phyloP scores from a whole-genome alignment of 2,797 vertebrate species.

The Vireo griseus region DNA sequence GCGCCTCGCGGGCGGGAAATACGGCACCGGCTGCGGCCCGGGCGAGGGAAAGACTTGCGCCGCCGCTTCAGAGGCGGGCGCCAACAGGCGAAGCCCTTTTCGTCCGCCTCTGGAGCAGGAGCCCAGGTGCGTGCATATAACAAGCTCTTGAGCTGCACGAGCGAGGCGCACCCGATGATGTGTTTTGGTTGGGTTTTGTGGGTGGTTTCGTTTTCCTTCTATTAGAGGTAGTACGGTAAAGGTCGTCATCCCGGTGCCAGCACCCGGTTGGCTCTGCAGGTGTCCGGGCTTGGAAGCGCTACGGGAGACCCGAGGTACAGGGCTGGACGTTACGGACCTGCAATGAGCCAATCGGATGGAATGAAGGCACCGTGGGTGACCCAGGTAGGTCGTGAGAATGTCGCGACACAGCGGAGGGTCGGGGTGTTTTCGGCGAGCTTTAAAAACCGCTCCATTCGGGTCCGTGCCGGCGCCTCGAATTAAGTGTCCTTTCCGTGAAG shows the following conservation, averaged over 20 bases:
- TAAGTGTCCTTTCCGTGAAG: neutral
- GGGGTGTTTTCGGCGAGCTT: neutral
- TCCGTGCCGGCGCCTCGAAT: neutral
- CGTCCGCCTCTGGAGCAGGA: neutral
- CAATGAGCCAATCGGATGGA: fast-evolving
- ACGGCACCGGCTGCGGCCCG: neutral
- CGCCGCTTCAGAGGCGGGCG: too few relatives aligned
- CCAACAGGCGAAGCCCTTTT: fast-evolving
- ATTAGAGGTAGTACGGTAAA: neutral
- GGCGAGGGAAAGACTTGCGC: too few relatives aligned
- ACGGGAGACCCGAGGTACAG: neutral
- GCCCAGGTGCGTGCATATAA: fast-evolving
- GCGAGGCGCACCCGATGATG: neutral
- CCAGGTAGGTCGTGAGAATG: neutral
- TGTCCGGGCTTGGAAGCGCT: neutral
- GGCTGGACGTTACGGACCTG: neutral
- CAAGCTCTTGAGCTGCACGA: neutral
- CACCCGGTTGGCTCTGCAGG: neutral
- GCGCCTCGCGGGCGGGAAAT: neutral
- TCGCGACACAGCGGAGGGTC: neutral
- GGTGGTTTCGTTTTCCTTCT: neutral
- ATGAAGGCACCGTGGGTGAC: neutral
- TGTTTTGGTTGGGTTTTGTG: neutral
- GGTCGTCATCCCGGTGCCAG: neutral
- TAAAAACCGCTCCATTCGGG: neutral